Conservation (phyloP, 2,113 vertebrate genomes). For the Brachypodius melanocephalos region DNA sequence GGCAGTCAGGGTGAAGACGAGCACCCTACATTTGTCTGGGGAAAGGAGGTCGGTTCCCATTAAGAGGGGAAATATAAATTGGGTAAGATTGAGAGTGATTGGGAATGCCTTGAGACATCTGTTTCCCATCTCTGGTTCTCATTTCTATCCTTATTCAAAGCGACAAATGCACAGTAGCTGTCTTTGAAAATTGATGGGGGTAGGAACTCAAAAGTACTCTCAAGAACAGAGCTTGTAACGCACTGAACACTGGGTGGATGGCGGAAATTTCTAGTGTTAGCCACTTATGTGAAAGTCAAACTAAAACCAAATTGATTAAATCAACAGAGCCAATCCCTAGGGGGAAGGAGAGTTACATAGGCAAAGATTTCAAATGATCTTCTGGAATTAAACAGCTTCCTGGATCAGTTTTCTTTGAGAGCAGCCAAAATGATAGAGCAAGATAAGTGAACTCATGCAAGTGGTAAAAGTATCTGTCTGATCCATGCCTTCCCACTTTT, state of each 20-base stretch:
- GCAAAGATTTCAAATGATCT: slow-evolving; percentile 34
- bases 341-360: background rate
- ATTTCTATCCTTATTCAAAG: slow-evolving; percentile 68
- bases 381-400: slow-evolving; percentile 21
- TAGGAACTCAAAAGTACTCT: slow-evolving; percentile 37
- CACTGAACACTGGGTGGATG: background rate
- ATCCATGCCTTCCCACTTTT: background rate
- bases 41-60: background rate
- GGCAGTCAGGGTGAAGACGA: background rate
- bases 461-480: background rate
- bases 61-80: slow-evolving; percentile 38
- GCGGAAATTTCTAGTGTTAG: slow-evolving; percentile 46
- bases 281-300: slow-evolving; percentile 43
- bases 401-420: slow-evolving; percentile 25
- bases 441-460: background rate
- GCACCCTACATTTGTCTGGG: background rate
- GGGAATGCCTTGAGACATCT: slow-evolving; percentile 61
- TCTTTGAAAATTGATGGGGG: slow-evolving; percentile 55
- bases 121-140: slow-evolving; percentile 64
- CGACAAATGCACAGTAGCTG: slow-evolving; percentile 58
- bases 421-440: background rate
- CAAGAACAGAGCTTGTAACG: slow-evolving; percentile 44
- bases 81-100: slow-evolving; percentile 28
- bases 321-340: slow-evolving; percentile 20
- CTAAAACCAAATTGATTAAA: slow-evolving; percentile 52